Conservation (phyloP, 2,797 vertebrate species). For the Neosilurus mollespiculum region DNA sequence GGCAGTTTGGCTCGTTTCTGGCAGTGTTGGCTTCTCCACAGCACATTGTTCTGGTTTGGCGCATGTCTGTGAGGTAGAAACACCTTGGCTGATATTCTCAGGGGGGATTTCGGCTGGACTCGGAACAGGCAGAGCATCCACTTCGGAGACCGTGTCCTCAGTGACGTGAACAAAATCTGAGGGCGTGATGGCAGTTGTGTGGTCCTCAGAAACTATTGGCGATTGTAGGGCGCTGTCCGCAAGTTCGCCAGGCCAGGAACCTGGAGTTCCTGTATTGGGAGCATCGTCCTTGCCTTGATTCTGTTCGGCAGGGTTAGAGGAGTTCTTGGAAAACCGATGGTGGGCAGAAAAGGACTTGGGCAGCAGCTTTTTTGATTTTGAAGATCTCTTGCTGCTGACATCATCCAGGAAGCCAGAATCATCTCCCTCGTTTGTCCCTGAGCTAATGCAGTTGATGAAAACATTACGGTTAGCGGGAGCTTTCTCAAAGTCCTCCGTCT, state of each 20-base stretch:
- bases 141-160: conserved; percentile 91
- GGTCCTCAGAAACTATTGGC: conserved; percentile 87
- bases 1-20: conserved; percentile 58
- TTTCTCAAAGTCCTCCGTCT: conserved; percentile 92
- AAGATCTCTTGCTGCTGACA: conserved; percentile 71
- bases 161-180: conserved; percentile 90
- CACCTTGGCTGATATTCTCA: conserved; percentile 67
- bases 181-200: conserved; percentile 90
- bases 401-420: conserved; percentile 94
- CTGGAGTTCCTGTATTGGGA: conserved; percentile 67
- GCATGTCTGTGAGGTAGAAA: conserved; percentile 81
- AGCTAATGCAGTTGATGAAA: conserved; percentile 96
- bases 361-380: conserved; percentile 86
- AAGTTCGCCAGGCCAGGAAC: conserved; percentile 77
- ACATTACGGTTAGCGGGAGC: conserved; percentile 84
- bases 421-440: conserved; percentile 87
- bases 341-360: conserved; percentile 94
- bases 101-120: conserved; percentile 69
- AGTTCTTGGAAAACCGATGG: conserved; percentile 84
- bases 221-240: conserved; percentile 88
- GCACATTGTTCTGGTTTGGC: conserved; percentile 69
- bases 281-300: conserved; percentile 68
- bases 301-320: conserved; percentile 67
- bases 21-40: conserved; percentile 65
- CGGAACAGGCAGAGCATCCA: conserved; percentile 79